These are phyloP conservation scores for Timandra comae DNA, from an alignment of 2,888 invertebrate genomes.

Conservation along the genomic window DNA sequence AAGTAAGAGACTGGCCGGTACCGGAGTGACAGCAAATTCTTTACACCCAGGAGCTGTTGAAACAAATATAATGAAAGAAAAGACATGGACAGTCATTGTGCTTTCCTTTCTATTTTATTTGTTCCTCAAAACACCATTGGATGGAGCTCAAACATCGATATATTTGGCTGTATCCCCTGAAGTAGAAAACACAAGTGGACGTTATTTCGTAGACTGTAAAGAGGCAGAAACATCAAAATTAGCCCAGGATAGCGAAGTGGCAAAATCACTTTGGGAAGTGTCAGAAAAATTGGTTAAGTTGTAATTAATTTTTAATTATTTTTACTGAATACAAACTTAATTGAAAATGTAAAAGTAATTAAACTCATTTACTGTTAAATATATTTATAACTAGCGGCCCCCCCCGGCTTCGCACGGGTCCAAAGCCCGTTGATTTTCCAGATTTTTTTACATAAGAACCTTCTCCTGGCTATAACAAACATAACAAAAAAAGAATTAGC, in stretches of 20 bases:
- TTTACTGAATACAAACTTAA: too few relatives aligned
- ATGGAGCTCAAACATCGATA: slow-evolving; percentile 81
- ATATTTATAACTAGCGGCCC: too few relatives aligned
- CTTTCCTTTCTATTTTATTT: slow-evolving; percentile 59
- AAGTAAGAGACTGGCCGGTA: slow-evolving; percentile 74
- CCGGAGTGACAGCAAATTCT: slow-evolving; percentile 81
- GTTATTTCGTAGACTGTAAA: slow-evolving; percentile 79
- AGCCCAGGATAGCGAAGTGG: slow-evolving; percentile 70
- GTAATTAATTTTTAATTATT: too few relatives aligned
- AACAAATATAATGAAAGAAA: slow-evolving; percentile 80
- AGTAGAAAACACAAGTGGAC: slow-evolving; percentile 77
- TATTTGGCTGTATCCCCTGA: slow-evolving; percentile 75
- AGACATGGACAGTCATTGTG: too few relatives aligned
- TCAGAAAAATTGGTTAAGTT: slow-evolving; percentile 77
- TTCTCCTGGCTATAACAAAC: too few relatives aligned
- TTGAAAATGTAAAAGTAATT: too few relatives aligned
- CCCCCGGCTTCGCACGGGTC: too few relatives aligned
- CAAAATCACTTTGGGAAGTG: slow-evolving; percentile 79
- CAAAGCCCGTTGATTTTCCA: too few relatives aligned
- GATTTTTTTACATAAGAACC: too few relatives aligned
- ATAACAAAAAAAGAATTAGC: too few relatives aligned
- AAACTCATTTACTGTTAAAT: too few relatives aligned
- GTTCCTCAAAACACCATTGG: slow-evolving; percentile 77
- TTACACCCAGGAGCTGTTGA: slow-evolving; percentile 83
- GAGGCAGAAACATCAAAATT: slow-evolving; percentile 65